Evolutionary conservation across 2,797 vertebrate species (phyloP).

Genomic region (Buceros bicornis): DNA sequence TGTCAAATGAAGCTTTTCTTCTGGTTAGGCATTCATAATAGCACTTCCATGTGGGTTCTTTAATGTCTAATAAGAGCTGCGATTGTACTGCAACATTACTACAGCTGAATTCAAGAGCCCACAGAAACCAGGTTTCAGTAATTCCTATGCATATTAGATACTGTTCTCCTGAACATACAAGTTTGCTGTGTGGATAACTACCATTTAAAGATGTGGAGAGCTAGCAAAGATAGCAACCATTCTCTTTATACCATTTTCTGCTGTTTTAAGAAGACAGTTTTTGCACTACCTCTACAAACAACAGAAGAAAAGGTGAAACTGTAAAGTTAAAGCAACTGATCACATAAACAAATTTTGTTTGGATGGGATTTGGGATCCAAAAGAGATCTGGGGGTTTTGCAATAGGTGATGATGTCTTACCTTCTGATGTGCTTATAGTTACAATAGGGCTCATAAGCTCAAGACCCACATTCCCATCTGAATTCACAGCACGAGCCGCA

Average conservation of each 20-base stretch:
- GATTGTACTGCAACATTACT: not conserved
- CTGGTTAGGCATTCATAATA: not conserved
- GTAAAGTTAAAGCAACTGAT: not conserved
- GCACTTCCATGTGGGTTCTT: not conserved
- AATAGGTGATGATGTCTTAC: constrained; percentile 71
- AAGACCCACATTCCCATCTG: constrained; percentile 88
- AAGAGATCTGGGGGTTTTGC: not conserved
- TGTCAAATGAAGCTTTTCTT: not conserved
- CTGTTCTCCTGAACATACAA: not conserved
- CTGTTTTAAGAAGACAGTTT: not conserved
- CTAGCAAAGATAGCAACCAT: not conserved
- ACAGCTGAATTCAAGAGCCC: not conserved
- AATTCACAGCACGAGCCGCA: constrained; percentile 90
- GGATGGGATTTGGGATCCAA: not conserved
- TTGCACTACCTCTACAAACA: not conserved
- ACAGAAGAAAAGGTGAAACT: not conserved
- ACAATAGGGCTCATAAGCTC: constrained; percentile 89
- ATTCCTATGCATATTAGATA: not conserved
- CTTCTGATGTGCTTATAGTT: constrained; percentile 87
- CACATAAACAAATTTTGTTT: not conserved
- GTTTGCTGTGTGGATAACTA: not conserved
- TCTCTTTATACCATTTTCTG: not conserved
- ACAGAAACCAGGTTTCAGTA: not conserved
- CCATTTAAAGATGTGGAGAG: not conserved
- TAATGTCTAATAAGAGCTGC: not conserved